Percentiles rank a stretch among this genome's conserved stretches.
These are phyloP conservation scores for Notospermus geniculatus DNA, from an alignment of 1,140 invertebrate species.

Conservation along the genomic window DNA sequence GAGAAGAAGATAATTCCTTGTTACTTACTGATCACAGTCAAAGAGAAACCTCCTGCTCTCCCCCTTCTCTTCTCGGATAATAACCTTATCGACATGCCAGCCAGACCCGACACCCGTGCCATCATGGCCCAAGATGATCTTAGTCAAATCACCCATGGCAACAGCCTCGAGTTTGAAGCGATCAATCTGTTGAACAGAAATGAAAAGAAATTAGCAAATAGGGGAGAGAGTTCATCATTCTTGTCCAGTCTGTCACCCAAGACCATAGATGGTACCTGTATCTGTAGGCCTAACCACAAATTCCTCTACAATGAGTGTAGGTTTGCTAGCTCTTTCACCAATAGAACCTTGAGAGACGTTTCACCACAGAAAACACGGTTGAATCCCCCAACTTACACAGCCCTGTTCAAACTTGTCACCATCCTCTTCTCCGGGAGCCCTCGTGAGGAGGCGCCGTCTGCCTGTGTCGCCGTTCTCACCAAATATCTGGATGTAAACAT, in stretches of 20 bases:
- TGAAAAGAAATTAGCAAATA: no score
- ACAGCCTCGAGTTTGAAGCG: constrained; percentile 43
- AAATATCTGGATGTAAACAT: constrained; percentile 38
- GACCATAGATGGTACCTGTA: no score
- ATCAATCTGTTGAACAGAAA: constrained; percentile 31
- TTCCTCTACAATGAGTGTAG: no score
- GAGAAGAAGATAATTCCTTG: background rate
- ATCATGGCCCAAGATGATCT: constrained; percentile 45
- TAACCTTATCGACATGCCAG: constrained; percentile 48
- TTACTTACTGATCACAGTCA: constrained; percentile 32
- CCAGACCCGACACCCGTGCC: constrained; percentile 31
- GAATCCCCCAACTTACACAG: constrained; percentile 35
- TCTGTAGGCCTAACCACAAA: no score
- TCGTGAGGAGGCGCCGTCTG: constrained; percentile 25
- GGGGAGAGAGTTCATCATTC: no score
- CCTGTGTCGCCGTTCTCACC: constrained; percentile 41
- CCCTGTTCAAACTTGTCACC: constrained; percentile 36
- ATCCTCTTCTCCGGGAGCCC: constrained; percentile 27
- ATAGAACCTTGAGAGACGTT: no score
- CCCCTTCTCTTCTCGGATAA: constrained; percentile 32
- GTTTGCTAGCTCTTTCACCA: no score
- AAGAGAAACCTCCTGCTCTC: constrained; percentile 32
- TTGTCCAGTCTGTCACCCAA: no score
- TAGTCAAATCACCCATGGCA: constrained; percentile 42
- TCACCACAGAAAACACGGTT: no score